A percentile compares a stretch with the other conserved stretches of the same genome.
Evolutionary conservation across 1,140 invertebrate genomes (phyloP).

Genomic region (Agrilus planipennis): DNA sequence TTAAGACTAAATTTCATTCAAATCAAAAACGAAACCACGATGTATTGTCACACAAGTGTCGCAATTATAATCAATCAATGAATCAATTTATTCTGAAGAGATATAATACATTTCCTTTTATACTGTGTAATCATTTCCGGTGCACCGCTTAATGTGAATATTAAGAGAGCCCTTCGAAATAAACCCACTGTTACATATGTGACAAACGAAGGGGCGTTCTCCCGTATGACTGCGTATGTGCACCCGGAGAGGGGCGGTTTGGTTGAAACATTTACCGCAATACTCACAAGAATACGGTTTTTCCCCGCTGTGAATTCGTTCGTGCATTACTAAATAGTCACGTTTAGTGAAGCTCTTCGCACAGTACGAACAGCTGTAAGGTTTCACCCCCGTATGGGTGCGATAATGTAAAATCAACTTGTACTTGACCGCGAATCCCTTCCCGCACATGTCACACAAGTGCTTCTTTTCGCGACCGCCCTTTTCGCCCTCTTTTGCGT

Average conservation of each 20-base stretch:
- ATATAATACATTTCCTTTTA: conserved; percentile 5
- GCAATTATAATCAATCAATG: conserved; percentile 41
- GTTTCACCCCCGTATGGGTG: conserved; percentile 41
- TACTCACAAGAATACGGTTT: conserved; percentile 40
- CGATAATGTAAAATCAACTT: conserved; percentile 48
- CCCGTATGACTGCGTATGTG: conserved; percentile 35
- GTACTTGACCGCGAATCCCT: conserved; percentile 44
- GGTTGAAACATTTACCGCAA: conserved; percentile 40
- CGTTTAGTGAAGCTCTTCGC: conserved; percentile 41
- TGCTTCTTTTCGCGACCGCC: not conserved
- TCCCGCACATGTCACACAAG: conserved; percentile 38
- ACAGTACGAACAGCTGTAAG: conserved; percentile 39
- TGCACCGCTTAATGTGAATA: conserved; percentile 29
- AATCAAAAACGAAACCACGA: conserved; percentile 38
- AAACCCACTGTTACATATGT: conserved; percentile 22
- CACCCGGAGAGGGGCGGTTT: conserved; percentile 32
- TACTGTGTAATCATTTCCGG: too few species aligned
- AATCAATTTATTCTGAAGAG: conserved; percentile 14
- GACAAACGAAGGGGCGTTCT: conserved; percentile 27
- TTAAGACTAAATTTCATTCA: not conserved
- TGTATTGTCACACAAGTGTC: conserved; percentile 39
- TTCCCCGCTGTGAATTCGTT: conserved; percentile 43
- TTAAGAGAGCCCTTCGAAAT: conserved; percentile 23
- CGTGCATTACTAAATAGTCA: conserved; percentile 44
- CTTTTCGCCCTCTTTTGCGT: conserved; percentile 13